Evolutionary conservation across 2,113 vertebrate genomes (phyloP).

Genomic region (Clarias gariepinus): DNA sequence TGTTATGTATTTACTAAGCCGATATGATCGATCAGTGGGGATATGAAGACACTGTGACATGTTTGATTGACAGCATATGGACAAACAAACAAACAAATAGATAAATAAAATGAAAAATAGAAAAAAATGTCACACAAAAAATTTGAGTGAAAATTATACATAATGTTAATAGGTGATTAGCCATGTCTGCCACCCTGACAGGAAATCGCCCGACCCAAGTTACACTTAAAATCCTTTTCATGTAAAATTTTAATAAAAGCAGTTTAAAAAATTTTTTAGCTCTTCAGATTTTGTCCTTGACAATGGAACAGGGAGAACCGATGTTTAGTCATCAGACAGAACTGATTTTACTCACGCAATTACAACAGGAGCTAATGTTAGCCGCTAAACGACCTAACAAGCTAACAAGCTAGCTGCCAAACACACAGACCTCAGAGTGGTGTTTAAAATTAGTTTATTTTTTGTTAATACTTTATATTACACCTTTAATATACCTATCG

Average conservation of each 20-base stretch:
- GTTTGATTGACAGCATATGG: too few species aligned
- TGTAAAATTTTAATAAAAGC: too few species aligned
- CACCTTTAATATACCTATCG: slow-evolving; percentile 64
- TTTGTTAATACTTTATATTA: slow-evolving; percentile 76
- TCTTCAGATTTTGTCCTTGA: not conserved
- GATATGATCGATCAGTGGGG: not conserved
- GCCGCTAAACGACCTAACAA: not conserved
- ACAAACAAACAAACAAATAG: not conserved
- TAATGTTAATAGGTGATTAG: not conserved
- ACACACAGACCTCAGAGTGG: not conserved
- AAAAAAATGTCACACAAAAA: not conserved
- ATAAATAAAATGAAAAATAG: not conserved
- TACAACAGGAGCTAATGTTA: not conserved
- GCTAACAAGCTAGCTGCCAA: not conserved
- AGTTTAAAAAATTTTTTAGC: too few species aligned
- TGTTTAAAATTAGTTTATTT: slow-evolving; percentile 78
- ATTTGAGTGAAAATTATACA: not conserved
- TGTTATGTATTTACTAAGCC: not conserved
- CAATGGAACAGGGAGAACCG: not conserved
- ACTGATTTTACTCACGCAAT: not conserved
- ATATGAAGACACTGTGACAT: not conserved
- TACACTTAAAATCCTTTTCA: too few species aligned
- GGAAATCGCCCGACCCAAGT: too few species aligned
- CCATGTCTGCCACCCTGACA: too few species aligned
- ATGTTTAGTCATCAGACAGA: too few species aligned